Evolutionary conservation across 1,140 invertebrate genomes (phyloP), one percentile per base, ranked within the genome.

Genomic region (Planococcus citri): DNA sequence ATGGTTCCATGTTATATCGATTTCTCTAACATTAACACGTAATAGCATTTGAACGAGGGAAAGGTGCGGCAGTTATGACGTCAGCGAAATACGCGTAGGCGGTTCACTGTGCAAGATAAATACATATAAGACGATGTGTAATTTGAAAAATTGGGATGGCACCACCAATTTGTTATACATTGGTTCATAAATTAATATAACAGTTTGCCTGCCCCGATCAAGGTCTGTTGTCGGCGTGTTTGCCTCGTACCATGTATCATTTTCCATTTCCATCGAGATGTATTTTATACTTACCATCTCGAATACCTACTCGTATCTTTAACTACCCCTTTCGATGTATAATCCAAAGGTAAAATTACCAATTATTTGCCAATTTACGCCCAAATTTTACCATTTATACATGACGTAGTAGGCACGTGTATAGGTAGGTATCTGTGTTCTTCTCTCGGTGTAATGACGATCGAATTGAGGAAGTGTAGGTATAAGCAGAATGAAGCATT

Each of bases 91-190:
- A 51, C 41, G 41, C 41, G 41, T 51, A 51, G 41, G 41, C 41
- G 41, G 10, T 17, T 51, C 10, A 20, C 41, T 20, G 17, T 20
- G 41, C 2, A 51, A 51, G 41, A 51, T 51, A 51, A 51, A 51
- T 51, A n/a, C n/a, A n/a, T n/a, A 51, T 20, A 51, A 51, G 41
- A 51, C 41, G 41, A 51, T 17, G 41, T 20, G 41, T 51, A 51
- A 51, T 51, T 51, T 51, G 41, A 51, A 51, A 51, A 51, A 51
- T 51, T 51, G 12, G 41, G 41, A 51, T 51, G 41, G 41, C 41
- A 51, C 41, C 41, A 51, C 41, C 41, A 51, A 51, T 51, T 51
- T 51, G 41, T 51, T 51, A 51, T 51, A 51, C 41, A 51, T 51
- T 20, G 41, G 6, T 51, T 51, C n/a, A 20, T 51, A 51, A 51